phyloP scores from a whole-genome alignment of 1,140 invertebrate genomes.

The Drosophila repleta region DNA sequence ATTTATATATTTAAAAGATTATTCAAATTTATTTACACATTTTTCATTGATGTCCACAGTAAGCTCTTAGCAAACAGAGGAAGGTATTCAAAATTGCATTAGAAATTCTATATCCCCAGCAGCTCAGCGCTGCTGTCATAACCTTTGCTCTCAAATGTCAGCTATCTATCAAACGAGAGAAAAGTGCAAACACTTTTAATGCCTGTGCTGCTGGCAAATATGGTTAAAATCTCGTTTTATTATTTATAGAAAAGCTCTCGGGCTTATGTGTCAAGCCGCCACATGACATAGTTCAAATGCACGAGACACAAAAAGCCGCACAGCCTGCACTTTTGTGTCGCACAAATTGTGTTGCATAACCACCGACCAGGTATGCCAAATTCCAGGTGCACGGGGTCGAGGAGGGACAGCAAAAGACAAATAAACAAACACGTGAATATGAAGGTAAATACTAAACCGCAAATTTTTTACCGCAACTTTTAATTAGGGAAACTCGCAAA shows the following conservation, averaged over 20 bases:
- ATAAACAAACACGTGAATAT: constrained; percentile 33
- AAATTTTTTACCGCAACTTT: constrained; percentile 60
- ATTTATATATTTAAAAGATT: too few species aligned
- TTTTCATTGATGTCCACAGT: too few species aligned
- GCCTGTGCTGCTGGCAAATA: neutral
- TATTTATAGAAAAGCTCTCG: constrained; percentile 13
- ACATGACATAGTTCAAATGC: constrained; percentile 21
- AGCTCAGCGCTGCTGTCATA: too few species aligned
- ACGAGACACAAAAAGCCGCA: constrained; percentile 4
- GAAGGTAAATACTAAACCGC: constrained; percentile 48
- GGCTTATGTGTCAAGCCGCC: constrained; percentile 18
- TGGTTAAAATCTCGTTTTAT: neutral
- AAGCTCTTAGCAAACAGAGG: too few species aligned
- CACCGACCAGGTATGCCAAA: neutral
- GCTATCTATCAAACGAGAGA: too few species aligned
- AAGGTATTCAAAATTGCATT: too few species aligned
- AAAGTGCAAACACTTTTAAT: neutral
- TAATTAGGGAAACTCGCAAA: constrained; percentile 57
- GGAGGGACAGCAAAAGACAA: constrained; percentile 5
- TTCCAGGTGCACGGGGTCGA: neutral
- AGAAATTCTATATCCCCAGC: too few species aligned
- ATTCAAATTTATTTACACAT: too few species aligned
- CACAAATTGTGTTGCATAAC: constrained; percentile 30
- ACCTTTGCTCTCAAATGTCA: too few species aligned
- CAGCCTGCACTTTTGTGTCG: constrained; percentile 16